phyloP scores from a whole-genome alignment of 2,888 invertebrate genomes.

The Himalopsyche anomala region DNA sequence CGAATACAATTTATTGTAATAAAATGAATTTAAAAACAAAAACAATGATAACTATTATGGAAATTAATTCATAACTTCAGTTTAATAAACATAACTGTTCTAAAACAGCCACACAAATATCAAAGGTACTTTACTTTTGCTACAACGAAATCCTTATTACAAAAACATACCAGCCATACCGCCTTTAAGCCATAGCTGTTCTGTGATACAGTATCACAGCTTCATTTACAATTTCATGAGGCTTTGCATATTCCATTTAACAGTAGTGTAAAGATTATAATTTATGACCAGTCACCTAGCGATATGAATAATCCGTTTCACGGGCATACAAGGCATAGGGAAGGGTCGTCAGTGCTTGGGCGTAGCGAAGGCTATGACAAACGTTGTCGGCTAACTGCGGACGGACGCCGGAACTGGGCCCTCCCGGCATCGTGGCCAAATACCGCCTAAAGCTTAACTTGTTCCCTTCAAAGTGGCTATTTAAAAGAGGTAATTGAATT shows the following conservation, averaged over 20 bases:
- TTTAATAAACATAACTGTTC: too few species aligned
- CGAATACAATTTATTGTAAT: too few species aligned
- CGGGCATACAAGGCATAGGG: constrained; percentile 10
- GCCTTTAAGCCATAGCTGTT: background rate
- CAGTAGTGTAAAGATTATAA: constrained; percentile 40
- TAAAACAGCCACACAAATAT: background rate
- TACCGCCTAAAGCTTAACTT: background rate
- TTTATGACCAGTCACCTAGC: constrained; percentile 41
- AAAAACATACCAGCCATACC: background rate
- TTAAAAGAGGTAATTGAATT: background rate
- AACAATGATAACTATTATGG: too few species aligned
- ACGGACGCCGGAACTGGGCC: constrained; percentile 33
- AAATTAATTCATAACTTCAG: too few species aligned
- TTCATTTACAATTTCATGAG: constrained; percentile 38
- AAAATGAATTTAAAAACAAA: too few species aligned
- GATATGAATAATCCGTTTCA: constrained; percentile 38
- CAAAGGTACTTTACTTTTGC: background rate
- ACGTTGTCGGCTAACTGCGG: background rate
- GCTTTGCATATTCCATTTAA: constrained; percentile 42
- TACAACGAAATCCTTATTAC: background rate
- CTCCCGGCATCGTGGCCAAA: background rate
- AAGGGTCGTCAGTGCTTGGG: constrained; percentile 37
- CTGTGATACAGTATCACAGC: constrained; percentile 7
- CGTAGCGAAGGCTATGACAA: constrained; percentile 36
- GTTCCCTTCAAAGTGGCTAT: background rate